phyloP scores from a whole-genome alignment of 2,113 vertebrate species.

The Myxocyprinus asiaticus region DNA sequence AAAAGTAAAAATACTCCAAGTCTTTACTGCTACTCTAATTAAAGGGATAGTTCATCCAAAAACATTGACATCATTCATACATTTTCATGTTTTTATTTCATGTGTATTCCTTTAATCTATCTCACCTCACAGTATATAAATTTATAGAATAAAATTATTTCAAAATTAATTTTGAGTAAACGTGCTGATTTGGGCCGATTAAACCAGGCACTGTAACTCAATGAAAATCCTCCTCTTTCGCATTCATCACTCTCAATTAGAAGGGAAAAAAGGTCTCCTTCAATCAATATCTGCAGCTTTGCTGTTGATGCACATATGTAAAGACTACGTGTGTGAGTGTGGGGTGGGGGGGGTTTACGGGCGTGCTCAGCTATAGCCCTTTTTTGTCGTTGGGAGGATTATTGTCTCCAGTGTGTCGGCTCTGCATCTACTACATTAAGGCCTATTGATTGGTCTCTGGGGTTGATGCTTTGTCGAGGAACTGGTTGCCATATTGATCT shows the following conservation, averaged over 20 bases:
- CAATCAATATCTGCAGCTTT: conserved; percentile 1
- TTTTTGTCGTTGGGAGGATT: conserved; percentile 64
- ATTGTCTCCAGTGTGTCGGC: conserved; percentile 70
- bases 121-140: neutral
- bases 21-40: conserved; percentile 20
- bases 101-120: no score
- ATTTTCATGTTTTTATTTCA: no score
- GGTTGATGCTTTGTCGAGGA: conserved; percentile 69
- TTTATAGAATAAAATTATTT: neutral
- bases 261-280: no score
- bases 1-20: neutral
- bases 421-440: conserved; percentile 69
- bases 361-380: conserved; percentile 28
- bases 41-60: neutral
- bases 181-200: no score
- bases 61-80: no score
- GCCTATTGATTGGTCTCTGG: conserved; percentile 71
- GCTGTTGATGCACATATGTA: conserved; percentile 24
- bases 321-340: neutral
- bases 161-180: neutral
- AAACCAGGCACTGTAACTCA: neutral
- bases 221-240: neutral
- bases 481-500: conserved; percentile 69
- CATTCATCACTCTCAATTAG: neutral
- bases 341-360: conserved; percentile 43